A percentile compares a stretch with the other conserved stretches of the same genome.
phyloP scores from a whole-genome alignment of 2,113 vertebrate genomes.

The Athene cunicularia region DNA sequence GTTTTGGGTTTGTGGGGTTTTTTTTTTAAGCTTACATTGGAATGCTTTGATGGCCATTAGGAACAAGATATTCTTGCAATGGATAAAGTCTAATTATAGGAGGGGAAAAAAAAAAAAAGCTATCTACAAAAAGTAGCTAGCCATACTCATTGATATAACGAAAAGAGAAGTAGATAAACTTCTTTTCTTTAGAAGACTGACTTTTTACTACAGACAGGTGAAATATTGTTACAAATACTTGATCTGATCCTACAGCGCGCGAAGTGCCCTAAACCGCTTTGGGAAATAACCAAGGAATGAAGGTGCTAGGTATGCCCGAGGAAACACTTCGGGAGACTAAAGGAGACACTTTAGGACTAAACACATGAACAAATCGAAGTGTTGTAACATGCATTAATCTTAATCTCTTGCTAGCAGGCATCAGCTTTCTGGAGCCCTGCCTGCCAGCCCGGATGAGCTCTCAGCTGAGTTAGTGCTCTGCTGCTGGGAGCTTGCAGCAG shows the following conservation, averaged over 20 bases:
- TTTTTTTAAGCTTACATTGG: not conserved
- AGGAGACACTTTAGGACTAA: not conserved
- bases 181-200: not conserved
- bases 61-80: not conserved
- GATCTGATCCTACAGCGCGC: not conserved
- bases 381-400: not conserved
- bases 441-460: rapidly evolving
- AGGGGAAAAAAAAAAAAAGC: not conserved
- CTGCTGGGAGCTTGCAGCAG: not conserved
- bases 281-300: not conserved
- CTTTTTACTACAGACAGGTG: not conserved
- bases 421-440: not conserved
- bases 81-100: not conserved
- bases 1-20: not conserved
- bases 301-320: rapidly evolving
- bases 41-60: not conserved
- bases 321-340: not conserved
- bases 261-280: not conserved
- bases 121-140: not conserved
- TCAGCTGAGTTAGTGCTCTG: not conserved
- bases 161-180: not conserved
- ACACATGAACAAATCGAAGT: not conserved
- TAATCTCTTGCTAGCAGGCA: not conserved
- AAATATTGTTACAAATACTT: not conserved
- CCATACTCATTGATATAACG: not conserved